phyloP scores from a whole-genome alignment of 2,113 vertebrate genomes.

The Stegastes partitus region DNA sequence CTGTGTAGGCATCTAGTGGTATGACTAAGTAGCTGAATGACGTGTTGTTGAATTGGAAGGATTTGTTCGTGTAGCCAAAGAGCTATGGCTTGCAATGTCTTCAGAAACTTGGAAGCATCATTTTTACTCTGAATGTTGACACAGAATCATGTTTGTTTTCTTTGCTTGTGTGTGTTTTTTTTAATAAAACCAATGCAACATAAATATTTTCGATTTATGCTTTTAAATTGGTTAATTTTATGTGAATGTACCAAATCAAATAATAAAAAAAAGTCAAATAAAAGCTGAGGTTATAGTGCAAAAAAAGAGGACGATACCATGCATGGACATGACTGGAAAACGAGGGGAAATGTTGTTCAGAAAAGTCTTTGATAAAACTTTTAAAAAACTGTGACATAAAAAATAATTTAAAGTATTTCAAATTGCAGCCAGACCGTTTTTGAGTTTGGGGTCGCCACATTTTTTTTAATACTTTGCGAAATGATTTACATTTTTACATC shows the following conservation, averaged over 20 bases:
- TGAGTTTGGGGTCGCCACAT: constrained; percentile 34
- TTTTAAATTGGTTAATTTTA: constrained; percentile 26
- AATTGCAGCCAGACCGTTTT: constrained; percentile 58
- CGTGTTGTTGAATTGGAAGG: constrained; percentile 43
- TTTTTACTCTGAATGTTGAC: constrained; percentile 39
- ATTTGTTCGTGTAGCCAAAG: constrained; percentile 51
- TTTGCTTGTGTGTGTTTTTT: constrained; percentile 50
- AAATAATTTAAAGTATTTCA: constrained; percentile 75
- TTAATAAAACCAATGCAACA: constrained; percentile 48
- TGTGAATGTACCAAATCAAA: constrained; percentile 57
- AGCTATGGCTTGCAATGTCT: constrained; percentile 40
- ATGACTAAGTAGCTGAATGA: constrained; percentile 70
- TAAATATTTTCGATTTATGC: constrained; percentile 34
- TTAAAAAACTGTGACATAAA: constrained; percentile 66
- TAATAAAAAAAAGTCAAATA: constrained; percentile 16
- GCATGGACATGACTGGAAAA: constrained; percentile 55
- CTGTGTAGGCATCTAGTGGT: constrained; percentile 79
- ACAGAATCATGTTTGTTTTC: constrained; percentile 37
- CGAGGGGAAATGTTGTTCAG: constrained; percentile 55
- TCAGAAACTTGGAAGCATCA: constrained; percentile 11
- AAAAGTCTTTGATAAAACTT: constrained; percentile 71
- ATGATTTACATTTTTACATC: constrained; percentile 84
- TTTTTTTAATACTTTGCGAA: constrained; percentile 73
- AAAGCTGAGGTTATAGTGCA: constrained; percentile 86
- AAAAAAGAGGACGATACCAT: constrained; percentile 78